Evolutionary conservation across 1,140 invertebrate species (phyloP), one percentile per base, ranked within the genome.

Genomic region (Pseudobourletiella spinata): DNA sequence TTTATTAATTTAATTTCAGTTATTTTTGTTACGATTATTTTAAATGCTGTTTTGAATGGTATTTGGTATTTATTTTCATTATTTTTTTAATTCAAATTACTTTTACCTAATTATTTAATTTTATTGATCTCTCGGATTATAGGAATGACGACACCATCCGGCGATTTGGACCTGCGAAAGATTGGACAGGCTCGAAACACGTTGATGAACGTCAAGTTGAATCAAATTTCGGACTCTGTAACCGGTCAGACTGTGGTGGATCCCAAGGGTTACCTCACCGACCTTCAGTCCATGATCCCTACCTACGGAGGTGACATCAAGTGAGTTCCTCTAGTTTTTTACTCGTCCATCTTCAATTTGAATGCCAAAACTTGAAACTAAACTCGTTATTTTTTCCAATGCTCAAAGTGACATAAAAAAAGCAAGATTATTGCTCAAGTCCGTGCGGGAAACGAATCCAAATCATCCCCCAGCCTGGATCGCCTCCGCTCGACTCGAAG

Each of bases 401-500:
- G n/a, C n/a, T 74, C 75, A 44, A 57, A 85, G 82, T 77, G 96
- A 99, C 73, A 96, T 99, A 3, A 99, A 99, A 74, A 99, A 99
- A 76, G 95, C 95, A 0, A 79, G 96, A 61, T 76, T 98, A n/a
- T 76, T 99, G 15, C 74, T 99, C 1, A 99, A 99, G 74, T 98
- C 94, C 44, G 94, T 99, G 0, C 79, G 96, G 51, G 96, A 99
- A 77, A 99, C 95, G 0, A 99, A 99, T 82, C 96, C 95, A 0
- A 96, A 96, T 75, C 95, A 98, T 82, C 93, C 95, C 20, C 95
- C 95, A 18, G 97, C 95, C 3, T 99, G 97, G 97, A 95, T 99
- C 71, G 96, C 96, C 8, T 98, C 95, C 57, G 96, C 95, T n/a
- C 81, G 94, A 67, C 79, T 99, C 18, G 97, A 99, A 76, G 95